Evolutionary conservation across 2,797 vertebrate species (phyloP), one percentile per base, ranked within the genome.

Genomic region (Anabas testudineus): DNA sequence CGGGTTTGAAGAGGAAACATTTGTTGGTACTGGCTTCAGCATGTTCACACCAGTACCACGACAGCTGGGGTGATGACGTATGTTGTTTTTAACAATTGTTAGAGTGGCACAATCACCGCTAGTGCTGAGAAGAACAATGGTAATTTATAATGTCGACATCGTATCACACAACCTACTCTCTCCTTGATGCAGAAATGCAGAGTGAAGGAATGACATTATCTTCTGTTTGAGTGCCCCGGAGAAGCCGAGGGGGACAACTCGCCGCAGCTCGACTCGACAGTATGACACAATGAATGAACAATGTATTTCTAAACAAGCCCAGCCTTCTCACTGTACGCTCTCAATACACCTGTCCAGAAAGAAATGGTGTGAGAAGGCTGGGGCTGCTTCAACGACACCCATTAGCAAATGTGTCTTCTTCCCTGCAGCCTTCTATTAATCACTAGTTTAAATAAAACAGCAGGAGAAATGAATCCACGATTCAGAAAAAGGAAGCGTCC

Each of bases 111-210:
- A 65, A 70, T 74, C 56, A 45, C 82, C n/a, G 24, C 64, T 70
- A 83, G 75, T 76, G 78, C 76, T 78, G 78, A 87, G 71, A 66
- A 76, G 75, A 79, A 85, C 71, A 45, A 86, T 74, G 80, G 68
- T 79, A 4, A 80, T 87, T 87, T 81, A 79, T 83, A 80, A 83
- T 69, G 86, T 80, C 74, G 55, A 71, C 36, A 15, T 76, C 68
- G 8, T 87, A 83, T 86, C 76, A 7, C 78, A 87, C 76, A 84
- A 73, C 59, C 48, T 26, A 41, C 74, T 78, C 61, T 85, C 78
- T 66, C 69, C 56, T 72, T 22, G 15, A 54, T 70, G 80, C 56
- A 37, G 71, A 65, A 71, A 72, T 5, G 34, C 59, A 68, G 68
- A 63, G 66, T 63, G 65, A 78, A 48, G 65, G 64, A 66, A 71